phyloP scores from a whole-genome alignment of 1,140 invertebrate species.

The Chironomus tepperi region DNA sequence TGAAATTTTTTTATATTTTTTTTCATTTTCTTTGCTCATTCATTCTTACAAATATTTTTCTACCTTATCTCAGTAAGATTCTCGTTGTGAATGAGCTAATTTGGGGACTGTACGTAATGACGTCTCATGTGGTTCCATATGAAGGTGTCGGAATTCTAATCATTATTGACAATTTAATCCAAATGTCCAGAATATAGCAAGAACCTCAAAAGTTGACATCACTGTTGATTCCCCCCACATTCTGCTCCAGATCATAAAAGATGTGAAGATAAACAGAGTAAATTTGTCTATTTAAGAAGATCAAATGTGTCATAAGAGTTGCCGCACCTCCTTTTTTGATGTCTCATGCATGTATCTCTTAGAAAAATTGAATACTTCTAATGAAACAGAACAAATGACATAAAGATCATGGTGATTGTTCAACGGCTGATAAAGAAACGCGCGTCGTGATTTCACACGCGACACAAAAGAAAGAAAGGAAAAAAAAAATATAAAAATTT shows the following conservation, averaged over 20 bases:
- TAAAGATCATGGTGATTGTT: neutral
- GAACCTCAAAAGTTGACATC: too few species aligned
- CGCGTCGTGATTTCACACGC: neutral
- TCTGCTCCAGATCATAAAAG: too few species aligned
- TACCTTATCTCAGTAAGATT: neutral
- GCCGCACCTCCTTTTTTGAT: neutral
- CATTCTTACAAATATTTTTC: neutral
- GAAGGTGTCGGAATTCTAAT: too few species aligned
- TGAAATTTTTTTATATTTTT: too few species aligned
- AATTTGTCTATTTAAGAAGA: neutral
- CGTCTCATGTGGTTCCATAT: too few species aligned
- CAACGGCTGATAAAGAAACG: neutral
- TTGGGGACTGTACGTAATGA: too few species aligned
- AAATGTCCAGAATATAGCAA: too few species aligned
- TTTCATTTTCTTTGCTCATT: neutral
- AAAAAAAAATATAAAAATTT: neutral
- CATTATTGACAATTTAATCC: too few species aligned
- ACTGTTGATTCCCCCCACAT: too few species aligned
- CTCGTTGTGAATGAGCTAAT: neutral
- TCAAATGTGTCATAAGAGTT: conserved; percentile 6
- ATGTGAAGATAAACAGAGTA: too few species aligned
- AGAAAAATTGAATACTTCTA: neutral
- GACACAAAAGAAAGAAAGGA: neutral
- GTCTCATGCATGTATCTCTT: neutral
- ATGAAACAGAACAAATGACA: neutral